Conservation (phyloP, 30 jellyfish, hydroid and myxozoan genomes). For the Turritopsis dohrnii region DNA sequence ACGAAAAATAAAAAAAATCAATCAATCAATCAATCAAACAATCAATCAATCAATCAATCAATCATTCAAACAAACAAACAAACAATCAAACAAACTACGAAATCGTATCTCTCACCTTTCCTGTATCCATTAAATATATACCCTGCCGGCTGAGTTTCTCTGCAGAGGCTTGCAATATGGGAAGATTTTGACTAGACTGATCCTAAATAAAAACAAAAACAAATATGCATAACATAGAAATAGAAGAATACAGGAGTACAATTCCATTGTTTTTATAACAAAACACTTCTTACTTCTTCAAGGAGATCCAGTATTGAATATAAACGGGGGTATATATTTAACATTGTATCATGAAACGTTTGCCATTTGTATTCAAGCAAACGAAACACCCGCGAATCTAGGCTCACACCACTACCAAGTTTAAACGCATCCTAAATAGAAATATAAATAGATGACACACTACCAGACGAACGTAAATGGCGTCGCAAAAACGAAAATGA, state of each 20-base stretch:
- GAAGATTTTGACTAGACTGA: conserved; percentile 28
- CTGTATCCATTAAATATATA: conserved; percentile 67
- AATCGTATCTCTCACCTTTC: conserved; percentile 51
- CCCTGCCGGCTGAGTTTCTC: conserved; percentile 74
- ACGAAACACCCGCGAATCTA: conserved; percentile 66
- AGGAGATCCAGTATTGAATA: conserved; percentile 61
- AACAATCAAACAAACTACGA: not conserved
- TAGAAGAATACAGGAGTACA: not conserved
- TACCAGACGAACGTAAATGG: not conserved
- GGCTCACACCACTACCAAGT: conserved; percentile 67
- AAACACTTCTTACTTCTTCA: conserved; percentile 57
- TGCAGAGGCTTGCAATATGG: conserved; percentile 70
- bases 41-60: not conserved
- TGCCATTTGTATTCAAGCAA: conserved; percentile 57
- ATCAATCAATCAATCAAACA: not conserved
- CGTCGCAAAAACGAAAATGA: not conserved
- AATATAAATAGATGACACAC: not conserved
- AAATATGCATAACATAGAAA: no score
- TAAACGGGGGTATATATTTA: conserved; percentile 64
- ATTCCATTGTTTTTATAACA: no score
- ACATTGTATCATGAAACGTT: conserved; percentile 53
- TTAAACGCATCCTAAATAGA: conserved; percentile 68
- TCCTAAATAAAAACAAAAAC: not conserved
- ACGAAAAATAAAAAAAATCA: not conserved
- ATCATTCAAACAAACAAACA: not conserved